These are phyloP conservation scores for Palythoa grandiflora DNA, from an alignment of 92 coral and sea anemone species.

Conservation along the genomic window DNA sequence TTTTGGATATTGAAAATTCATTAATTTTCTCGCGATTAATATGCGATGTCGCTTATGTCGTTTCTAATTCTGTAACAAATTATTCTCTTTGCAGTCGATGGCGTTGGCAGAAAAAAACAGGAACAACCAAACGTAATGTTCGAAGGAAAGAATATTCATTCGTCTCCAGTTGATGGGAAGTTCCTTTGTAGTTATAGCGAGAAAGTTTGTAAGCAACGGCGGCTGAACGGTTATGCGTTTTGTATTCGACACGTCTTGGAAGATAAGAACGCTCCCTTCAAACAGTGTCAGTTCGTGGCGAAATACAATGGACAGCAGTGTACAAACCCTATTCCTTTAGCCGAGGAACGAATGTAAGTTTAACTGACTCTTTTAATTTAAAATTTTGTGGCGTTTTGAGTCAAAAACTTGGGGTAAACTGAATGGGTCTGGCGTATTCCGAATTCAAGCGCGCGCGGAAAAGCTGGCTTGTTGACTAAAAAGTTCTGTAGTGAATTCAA, in stretches of 20 bases:
- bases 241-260: conserved; percentile 99
- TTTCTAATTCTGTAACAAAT: conserved; percentile 71
- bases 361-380: conserved; percentile 36
- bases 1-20: conserved; percentile 73
- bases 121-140: conserved; percentile 86
- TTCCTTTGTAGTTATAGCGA: conserved; percentile 99
- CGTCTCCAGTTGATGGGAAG: conserved; percentile 99
- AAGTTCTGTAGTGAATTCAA: conserved; percentile 35
- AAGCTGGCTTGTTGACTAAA: background rate
- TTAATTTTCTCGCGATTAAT: conserved; percentile 72
- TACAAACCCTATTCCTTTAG: conserved; percentile 96
- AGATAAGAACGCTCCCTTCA: conserved; percentile 98
- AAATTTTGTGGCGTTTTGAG: background rate
- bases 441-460: conserved; percentile 30
- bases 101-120: conserved; percentile 83
- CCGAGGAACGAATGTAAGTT: conserved; percentile 99
- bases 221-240: conserved; percentile 99
- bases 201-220: conserved; percentile 98
- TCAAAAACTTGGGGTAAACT: background rate
- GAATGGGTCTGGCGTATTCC: background rate
- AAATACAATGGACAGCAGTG: conserved; percentile 99
- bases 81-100: conserved; percentile 87
- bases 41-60: conserved; percentile 79
- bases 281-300: conserved; percentile 99
- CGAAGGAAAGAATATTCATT: conserved; percentile 99